Evolutionary conservation across 2,888 invertebrate genomes (phyloP).

Genomic region (Asteroscopus sphinx): DNA sequence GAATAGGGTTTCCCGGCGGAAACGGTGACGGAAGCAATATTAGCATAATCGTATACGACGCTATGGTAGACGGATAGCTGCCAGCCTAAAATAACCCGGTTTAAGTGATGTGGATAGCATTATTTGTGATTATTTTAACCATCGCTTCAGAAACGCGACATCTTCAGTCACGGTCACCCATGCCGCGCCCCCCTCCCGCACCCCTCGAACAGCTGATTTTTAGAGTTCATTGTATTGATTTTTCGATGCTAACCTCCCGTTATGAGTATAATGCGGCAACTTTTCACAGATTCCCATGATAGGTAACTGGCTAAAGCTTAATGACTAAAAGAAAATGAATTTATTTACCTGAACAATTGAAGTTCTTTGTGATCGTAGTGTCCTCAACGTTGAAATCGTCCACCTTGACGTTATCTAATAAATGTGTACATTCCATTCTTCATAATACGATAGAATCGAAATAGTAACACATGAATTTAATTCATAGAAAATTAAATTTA

Average conservation of each 20-base stretch:
- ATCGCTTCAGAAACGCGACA: conserved; percentile 74
- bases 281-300: conserved; percentile 35
- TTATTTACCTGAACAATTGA: conserved; percentile 91
- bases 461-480: conserved; percentile 66
- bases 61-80: conserved; percentile 35
- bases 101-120: conserved; percentile 58
- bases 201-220: conserved; percentile 88
- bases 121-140: conserved; percentile 64
- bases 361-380: conserved; percentile 90
- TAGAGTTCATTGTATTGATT: conserved; percentile 88
- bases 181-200: conserved; percentile 77
- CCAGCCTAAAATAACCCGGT: conserved; percentile 58
- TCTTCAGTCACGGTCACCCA: conserved; percentile 83
- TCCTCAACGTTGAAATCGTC: conserved; percentile 86
- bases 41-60: conserved; percentile 24
- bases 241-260: conserved; percentile 82
- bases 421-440: conserved; percentile 93
- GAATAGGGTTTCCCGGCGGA: conserved; percentile 7
- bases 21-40: conserved; percentile 7
- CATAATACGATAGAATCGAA: conserved; percentile 72
- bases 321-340: conserved; percentile 60
- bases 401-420: conserved; percentile 91
- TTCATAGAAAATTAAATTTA: conserved; percentile 71
- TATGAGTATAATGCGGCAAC: conserved; percentile 61
- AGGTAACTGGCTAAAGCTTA: conserved; percentile 46